phyloP scores from a whole-genome alignment of 2,797 vertebrate species.

The Halcyon badia region DNA sequence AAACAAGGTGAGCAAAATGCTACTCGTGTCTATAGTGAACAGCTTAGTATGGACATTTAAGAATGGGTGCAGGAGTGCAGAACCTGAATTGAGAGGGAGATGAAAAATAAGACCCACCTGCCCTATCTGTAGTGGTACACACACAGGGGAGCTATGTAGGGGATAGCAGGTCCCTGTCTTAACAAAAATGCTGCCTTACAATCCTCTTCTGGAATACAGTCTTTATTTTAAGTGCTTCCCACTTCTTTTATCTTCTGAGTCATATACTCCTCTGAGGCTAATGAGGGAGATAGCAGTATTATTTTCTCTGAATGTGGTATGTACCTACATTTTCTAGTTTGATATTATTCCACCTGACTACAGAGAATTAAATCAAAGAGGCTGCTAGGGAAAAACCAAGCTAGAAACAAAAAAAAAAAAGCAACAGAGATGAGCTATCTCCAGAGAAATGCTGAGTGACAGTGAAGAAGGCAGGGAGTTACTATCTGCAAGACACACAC shows the following conservation, averaged over 20 bases:
- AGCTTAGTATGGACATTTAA: neutral
- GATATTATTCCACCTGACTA: conserved; percentile 3
- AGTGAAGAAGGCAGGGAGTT: neutral
- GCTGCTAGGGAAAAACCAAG: neutral
- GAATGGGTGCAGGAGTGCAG: neutral
- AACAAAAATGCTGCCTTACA: neutral
- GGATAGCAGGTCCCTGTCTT: neutral
- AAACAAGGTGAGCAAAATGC: neutral
- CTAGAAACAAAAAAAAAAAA: conserved; percentile 12
- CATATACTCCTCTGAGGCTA: conserved; percentile 28
- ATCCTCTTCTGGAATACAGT: neutral
- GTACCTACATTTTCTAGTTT: conserved; percentile 29
- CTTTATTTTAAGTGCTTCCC: neutral
- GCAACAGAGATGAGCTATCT: neutral
- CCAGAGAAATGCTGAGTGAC: neutral
- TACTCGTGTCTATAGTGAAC: neutral
- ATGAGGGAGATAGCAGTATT: neutral
- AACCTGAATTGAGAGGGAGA: neutral
- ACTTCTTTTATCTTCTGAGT: conserved; percentile 12
- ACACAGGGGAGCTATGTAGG: neutral
- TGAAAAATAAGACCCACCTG: neutral
- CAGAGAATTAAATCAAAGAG: conserved; percentile 39
- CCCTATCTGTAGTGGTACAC: neutral
- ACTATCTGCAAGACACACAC: neutral
- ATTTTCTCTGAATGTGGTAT: neutral